phyloP scores from a whole-genome alignment of 2,888 invertebrate species.

The Hirudinaria manillensis region DNA sequence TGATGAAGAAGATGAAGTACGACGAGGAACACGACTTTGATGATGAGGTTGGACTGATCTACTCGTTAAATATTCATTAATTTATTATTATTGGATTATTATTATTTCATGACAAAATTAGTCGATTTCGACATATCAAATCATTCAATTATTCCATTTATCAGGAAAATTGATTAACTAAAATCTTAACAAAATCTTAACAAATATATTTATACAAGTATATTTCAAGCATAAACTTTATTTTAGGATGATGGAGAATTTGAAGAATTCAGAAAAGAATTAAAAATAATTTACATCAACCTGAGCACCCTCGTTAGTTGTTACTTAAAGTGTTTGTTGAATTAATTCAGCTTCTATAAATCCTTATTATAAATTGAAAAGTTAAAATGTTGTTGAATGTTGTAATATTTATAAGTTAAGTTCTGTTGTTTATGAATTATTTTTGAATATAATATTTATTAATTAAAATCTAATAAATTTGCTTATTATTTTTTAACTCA shows the following conservation, averaged over 20 bases:
- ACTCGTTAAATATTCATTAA: not conserved
- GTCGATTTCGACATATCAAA: not conserved
- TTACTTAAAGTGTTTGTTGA: not conserved
- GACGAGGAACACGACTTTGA: slow-evolving; percentile 58
- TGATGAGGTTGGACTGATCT: slow-evolving; percentile 50
- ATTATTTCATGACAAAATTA: not conserved
- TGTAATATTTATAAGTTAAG: too few relatives aligned
- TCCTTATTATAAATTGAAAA: too few relatives aligned
- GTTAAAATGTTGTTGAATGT: too few relatives aligned
- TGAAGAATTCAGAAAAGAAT: slow-evolving; percentile 58
- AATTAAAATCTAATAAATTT: too few relatives aligned
- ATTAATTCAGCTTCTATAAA: not conserved
- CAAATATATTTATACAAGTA: too few relatives aligned
- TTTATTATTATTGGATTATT: not conserved
- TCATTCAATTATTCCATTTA: slow-evolving; percentile 4
- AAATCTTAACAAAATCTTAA: not conserved
- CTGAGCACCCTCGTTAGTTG: slow-evolving; percentile 54
- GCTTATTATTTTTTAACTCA: slow-evolving; percentile 34
- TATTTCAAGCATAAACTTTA: too few relatives aligned
- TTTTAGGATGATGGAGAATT: slow-evolving; percentile 60
- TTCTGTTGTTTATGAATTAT: too few relatives aligned
- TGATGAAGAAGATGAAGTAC: slow-evolving; percentile 58
- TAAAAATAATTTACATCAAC: slow-evolving; percentile 59
- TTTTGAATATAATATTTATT: too few relatives aligned
- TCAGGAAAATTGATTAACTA: not conserved